Percentiles rank a stretch among this genome's conserved stretches.
Evolutionary conservation across 1,140 invertebrate genomes (phyloP).

Genomic region (Drosophila suzukii): DNA sequence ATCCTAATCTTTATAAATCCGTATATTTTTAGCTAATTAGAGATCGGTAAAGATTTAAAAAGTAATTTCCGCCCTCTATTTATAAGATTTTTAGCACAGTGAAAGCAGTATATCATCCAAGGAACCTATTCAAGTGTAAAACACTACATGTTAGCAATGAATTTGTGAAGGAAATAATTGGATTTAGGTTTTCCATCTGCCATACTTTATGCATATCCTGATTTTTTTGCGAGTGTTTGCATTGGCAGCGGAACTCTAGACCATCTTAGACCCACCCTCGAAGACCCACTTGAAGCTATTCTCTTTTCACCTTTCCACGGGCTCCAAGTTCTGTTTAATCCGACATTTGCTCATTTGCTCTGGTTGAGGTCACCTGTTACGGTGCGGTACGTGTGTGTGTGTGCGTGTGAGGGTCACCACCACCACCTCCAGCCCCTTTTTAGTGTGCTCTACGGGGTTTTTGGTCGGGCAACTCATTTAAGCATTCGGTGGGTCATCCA

Average conservation of each 20-base stretch:
- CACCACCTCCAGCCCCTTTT: background rate
- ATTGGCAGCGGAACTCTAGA: background rate
- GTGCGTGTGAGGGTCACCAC: background rate
- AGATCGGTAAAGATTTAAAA: too few species aligned
- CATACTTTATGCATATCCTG: too few species aligned
- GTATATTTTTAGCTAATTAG: too few species aligned
- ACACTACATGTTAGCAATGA: too few species aligned
- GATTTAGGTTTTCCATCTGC: too few species aligned
- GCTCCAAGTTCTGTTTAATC: slow-evolving; percentile 29
- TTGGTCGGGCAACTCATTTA: slow-evolving; percentile 27
- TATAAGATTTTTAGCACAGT: too few species aligned
- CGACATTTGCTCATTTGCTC: slow-evolving; percentile 57
- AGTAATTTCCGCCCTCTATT: too few species aligned
- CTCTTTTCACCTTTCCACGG: slow-evolving; percentile 31
- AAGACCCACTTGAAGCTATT: background rate
- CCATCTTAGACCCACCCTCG: slow-evolving; percentile 3
- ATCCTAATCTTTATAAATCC: too few species aligned
- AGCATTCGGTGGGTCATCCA: slow-evolving; percentile 27
- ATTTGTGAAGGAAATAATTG: too few species aligned
- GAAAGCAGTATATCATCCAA: too few species aligned
- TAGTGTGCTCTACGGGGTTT: background rate
- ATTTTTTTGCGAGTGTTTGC: background rate
- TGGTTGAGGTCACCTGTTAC: slow-evolving; percentile 56
- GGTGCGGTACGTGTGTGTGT: background rate
- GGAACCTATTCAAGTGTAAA: too few species aligned